These are phyloP conservation scores for Notodonta ziczac DNA, from an alignment of 2,888 invertebrate species.

Conservation along the genomic window DNA sequence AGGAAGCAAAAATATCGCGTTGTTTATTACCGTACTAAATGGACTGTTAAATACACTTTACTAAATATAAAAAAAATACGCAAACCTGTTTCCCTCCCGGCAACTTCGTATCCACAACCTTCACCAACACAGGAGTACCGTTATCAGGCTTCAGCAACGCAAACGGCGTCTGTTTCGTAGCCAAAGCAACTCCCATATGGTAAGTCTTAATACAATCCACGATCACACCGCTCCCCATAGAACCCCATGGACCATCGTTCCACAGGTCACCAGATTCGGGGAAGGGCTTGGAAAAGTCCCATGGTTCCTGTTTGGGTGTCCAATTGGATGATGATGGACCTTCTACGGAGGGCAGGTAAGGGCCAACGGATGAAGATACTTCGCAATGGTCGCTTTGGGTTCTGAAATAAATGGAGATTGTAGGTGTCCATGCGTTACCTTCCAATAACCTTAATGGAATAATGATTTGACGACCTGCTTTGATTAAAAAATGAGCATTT, in stretches of 20 bases:
- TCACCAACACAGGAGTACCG: conserved; percentile 88
- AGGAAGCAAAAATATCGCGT: too few species aligned
- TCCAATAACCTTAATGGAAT: too few species aligned
- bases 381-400: conserved; percentile 63
- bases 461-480: too few species aligned
- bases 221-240: conserved; percentile 80
- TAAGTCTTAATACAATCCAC: conserved; percentile 90
- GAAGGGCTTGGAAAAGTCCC: conserved; percentile 47
- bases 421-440: too few species aligned
- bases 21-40: too few species aligned
- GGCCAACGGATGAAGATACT: conserved; percentile 71
- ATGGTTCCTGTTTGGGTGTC: conserved; percentile 39
- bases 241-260: conserved; percentile 47
- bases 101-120: conserved; percentile 84
- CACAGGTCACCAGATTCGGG: conserved; percentile 43
- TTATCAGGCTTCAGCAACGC: conserved; percentile 88
- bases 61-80: not conserved
- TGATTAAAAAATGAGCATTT: too few species aligned
- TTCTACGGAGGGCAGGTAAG: conserved; percentile 54
- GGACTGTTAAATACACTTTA: too few species aligned
- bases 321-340: conserved; percentile 42
- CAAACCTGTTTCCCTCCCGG: conserved; percentile 79
- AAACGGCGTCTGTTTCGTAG: conserved; percentile 88
- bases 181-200: conserved; percentile 87
- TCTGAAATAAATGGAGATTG: conserved; percentile 36